Percentiles rank a stretch among this genome's conserved stretches.
These are phyloP conservation scores for Trididemnum clinides DNA, from an alignment of 23 tunicate genomes.

Conservation along the genomic window DNA sequence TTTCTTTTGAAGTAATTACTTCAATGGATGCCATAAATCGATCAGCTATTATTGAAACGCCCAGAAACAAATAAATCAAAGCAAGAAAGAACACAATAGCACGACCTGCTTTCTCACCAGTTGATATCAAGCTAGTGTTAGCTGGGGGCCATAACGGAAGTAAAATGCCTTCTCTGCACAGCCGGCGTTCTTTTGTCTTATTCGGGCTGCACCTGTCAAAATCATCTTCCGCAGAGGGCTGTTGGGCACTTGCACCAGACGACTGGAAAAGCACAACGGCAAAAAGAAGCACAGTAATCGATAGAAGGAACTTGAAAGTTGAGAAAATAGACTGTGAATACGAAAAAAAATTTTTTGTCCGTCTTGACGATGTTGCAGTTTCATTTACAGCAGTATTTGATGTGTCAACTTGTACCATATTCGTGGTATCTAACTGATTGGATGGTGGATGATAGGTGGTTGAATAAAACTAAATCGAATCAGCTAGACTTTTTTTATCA, in stretches of 20 bases:
- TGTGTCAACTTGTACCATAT: no score
- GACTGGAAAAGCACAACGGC: neutral
- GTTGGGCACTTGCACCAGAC: neutral
- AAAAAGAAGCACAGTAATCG: neutral
- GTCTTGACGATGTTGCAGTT: no score
- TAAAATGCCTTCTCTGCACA: constrained; percentile 64
- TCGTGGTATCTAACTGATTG: no score
- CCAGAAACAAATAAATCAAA: constrained; percentile 86
- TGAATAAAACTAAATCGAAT: no score
- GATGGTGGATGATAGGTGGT: no score
- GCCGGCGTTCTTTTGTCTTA: constrained; percentile 26
- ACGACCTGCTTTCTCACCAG: constrained; percentile 69
- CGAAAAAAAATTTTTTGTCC: no score
- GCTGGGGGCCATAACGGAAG: constrained; percentile 81
- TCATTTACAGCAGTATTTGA: no score
- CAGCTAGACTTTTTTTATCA: no score
- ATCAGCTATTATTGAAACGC: constrained; percentile 97
- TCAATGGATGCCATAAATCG: constrained; percentile 99
- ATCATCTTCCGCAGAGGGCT: neutral
- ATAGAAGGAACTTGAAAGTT: no score
- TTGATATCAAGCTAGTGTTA: constrained; percentile 40
- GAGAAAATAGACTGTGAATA: no score
- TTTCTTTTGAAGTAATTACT: constrained; percentile 96
- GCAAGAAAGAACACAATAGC: constrained; percentile 82
- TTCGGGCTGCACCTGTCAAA: constrained; percentile 29